A percentile compares a stretch with the other conserved stretches of the same genome.
Evolutionary conservation across 2,888 invertebrate genomes (phyloP).

Genomic region (Anticlea derivata): DNA sequence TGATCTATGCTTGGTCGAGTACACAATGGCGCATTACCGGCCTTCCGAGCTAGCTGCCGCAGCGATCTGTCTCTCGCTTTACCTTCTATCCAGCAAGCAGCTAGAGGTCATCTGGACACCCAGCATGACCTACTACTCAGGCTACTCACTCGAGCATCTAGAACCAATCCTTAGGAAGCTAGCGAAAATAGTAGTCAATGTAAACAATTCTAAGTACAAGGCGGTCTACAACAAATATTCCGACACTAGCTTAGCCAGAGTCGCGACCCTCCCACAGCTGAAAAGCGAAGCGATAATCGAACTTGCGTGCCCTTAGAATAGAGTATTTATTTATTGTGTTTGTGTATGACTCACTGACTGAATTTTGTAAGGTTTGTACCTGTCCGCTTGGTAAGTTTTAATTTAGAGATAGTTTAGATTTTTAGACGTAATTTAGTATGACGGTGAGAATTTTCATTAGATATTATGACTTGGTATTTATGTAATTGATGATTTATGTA

Average conservation of each 20-base stretch:
- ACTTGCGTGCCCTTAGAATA: conserved; percentile 47
- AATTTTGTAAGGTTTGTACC: conserved; percentile 63
- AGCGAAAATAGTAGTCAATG: conserved; percentile 87
- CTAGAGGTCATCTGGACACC: conserved; percentile 87
- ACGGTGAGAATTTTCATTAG: conserved; percentile 45
- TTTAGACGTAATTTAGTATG: conserved; percentile 59
- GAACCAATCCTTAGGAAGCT: conserved; percentile 87
- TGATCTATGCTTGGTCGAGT: conserved; percentile 92
- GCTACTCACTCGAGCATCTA: conserved; percentile 88
- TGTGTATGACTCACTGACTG: conserved; percentile 45
- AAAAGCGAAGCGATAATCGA: conserved; percentile 66
- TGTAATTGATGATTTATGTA: conserved; percentile 22
- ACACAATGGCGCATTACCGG: conserved; percentile 88
- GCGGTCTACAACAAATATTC: conserved; percentile 88
- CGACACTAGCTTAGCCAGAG: conserved; percentile 82
- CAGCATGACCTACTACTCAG: conserved; percentile 90
- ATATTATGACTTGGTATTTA: conserved; percentile 36
- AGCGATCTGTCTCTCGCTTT: conserved; percentile 88
- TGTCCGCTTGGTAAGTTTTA: conserved; percentile 55
- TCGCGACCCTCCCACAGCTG: conserved; percentile 86
- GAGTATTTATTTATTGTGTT: conserved; percentile 10
- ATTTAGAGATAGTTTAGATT: conserved; percentile 55
- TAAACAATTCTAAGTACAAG: conserved; percentile 88
- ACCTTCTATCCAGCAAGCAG: conserved; percentile 79
- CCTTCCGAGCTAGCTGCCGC: conserved; percentile 94